These are phyloP conservation scores for Monochamus saltuarius DNA, from an alignment of 1,140 invertebrate species.

Conservation along the genomic window DNA sequence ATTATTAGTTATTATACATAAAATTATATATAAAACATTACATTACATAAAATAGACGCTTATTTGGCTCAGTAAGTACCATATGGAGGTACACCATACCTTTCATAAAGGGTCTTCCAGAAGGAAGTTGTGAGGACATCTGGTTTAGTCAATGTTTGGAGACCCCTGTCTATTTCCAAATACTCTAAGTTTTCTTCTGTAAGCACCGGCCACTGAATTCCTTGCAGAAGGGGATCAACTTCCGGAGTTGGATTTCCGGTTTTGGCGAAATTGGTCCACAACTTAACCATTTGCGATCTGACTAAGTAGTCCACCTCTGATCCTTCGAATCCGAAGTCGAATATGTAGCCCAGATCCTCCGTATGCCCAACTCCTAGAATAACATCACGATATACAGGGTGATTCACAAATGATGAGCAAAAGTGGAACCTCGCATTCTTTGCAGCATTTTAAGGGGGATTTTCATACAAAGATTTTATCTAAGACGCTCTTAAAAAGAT, in stretches of 20 bases:
- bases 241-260: conserved; percentile 53
- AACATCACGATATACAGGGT: not conserved
- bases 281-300: conserved; percentile 46
- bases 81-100: not conserved
- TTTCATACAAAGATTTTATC: conserved; percentile 1
- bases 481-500: not conserved
- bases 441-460: too few species aligned
- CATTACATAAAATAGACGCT: too few species aligned
- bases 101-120: not conserved
- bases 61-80: conserved; percentile 2
- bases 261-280: conserved; percentile 60
- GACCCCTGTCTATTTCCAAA: not conserved
- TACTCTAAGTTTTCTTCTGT: not conserved
- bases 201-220: conserved; percentile 51
- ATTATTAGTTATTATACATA: too few species aligned
- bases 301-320: not conserved
- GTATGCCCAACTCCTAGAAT: conserved; percentile 16
- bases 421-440: not conserved
- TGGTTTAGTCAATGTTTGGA: not conserved
- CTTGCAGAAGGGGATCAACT: conserved; percentile 41
- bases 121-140: not conserved
- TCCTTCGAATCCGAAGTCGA: not conserved
- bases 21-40: too few species aligned
- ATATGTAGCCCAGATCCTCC: conserved; percentile 14
- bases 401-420: not conserved